phyloP scores from a whole-genome alignment of 2,888 invertebrate species.

The Vesta saturnalis region DNA sequence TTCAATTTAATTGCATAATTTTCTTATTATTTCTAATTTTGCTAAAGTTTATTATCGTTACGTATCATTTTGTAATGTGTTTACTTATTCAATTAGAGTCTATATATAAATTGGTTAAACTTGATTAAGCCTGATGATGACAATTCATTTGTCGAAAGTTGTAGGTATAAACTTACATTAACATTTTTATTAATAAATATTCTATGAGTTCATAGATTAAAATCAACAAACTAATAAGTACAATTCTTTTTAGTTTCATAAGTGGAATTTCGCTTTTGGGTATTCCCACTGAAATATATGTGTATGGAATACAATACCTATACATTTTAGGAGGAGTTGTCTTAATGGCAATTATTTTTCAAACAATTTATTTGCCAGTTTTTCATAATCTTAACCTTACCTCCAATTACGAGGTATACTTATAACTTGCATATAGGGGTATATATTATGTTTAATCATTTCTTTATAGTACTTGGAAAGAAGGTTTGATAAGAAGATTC shows the following conservation, averaged over 20 bases:
- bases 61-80: too few species aligned
- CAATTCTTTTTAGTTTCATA: constrained; percentile 67
- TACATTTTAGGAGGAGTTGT: constrained; percentile 72
- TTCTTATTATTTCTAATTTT: too few species aligned
- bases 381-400: constrained; percentile 79
- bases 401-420: constrained; percentile 79
- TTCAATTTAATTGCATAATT: too few species aligned
- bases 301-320: constrained; percentile 81
- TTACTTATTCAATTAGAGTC: too few species aligned
- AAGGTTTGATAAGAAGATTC: constrained; percentile 74
- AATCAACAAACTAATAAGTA: too few species aligned
- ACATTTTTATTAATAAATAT: too few species aligned
- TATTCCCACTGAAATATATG: constrained; percentile 83
- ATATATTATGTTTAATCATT: background rate
- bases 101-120: too few species aligned
- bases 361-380: constrained; percentile 75
- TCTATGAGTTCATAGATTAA: too few species aligned
- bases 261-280: constrained; percentile 83
- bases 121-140: too few species aligned
- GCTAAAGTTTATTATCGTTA: too few species aligned
- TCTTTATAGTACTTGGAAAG: constrained; percentile 74
- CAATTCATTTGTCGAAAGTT: too few species aligned
- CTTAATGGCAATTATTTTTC: constrained; percentile 73
- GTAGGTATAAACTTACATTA: too few species aligned
- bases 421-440: constrained; percentile 43